Base-by-base conservation (phyloP, 1,140 invertebrate genomes). In the Drosophila repletoides region DNA sequence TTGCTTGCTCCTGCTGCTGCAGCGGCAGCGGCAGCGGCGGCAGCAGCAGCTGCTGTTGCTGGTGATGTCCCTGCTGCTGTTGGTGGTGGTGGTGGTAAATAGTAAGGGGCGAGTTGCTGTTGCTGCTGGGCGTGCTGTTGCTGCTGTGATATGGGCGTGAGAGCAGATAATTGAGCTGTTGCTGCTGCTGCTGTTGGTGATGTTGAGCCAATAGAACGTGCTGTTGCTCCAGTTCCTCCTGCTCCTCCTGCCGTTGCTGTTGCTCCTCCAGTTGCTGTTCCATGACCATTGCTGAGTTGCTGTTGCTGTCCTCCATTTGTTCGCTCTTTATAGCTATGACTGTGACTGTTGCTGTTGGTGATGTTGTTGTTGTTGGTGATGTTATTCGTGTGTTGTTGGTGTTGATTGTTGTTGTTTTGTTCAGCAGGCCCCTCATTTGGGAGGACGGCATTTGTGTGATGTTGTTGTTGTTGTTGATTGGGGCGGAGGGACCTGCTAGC, bases 341-440 rank as follows among this genome's bases (percentile, higher is more conserved):
- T 74, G 40, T 52, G 28, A 17, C 0, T 75, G 45, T 91, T 91
- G 67, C 89, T 58, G 36, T 66, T 41, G 56, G 41, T 56, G 76
- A 53, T 59, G 70, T 51, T 79, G 51, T 53, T 68, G 74, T 48
- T 53, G 63, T 60, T 55, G 71, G 64, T 53, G 68, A 43, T 72
- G 61, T 46, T 58, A 29, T 66, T 60, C 91, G 91, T 90, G 92
- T 92, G 92, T 91, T 89, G 46, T 1, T 51, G 52, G 14, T 76
- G 63, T 61, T 74, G 69, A 41, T 59, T 22, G 38, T 58, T 92
- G 91, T 92, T 92, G 92, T 91, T 89, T 91, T 91, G 91, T 94
- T 93, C 91, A 94, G 94, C 95, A 95, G 95, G 95, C 94, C 95
- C 94, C 94, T 94, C 94, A 94, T 94, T 92, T 95, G 93, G 92